phyloP scores from a whole-genome alignment of 2,113 vertebrate species.

The Spermophilus dauricus region DNA sequence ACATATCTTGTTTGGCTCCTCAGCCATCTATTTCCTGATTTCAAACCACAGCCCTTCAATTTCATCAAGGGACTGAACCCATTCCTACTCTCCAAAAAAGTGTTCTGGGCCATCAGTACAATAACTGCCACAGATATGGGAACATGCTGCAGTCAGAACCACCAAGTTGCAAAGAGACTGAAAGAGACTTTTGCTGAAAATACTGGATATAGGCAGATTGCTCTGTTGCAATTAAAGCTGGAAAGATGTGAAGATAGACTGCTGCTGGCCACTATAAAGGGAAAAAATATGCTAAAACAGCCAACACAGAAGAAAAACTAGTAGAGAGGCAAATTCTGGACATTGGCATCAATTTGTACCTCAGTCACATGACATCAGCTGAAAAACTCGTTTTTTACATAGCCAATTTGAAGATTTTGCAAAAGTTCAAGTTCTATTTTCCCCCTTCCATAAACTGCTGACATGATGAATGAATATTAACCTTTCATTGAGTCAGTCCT shows the following conservation, averaged over 20 bases:
- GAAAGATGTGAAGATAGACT: background rate
- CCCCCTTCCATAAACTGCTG: background rate
- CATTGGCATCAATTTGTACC: background rate
- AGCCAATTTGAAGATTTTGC: background rate
- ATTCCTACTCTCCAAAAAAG: background rate
- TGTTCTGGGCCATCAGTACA: background rate
- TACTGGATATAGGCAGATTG: background rate
- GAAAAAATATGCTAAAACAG: background rate
- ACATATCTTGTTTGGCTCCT: background rate
- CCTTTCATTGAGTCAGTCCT: background rate
- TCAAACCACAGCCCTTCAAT: slow-evolving; percentile 20
- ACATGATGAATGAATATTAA: background rate
- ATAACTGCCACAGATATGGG: background rate
- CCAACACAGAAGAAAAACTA: background rate
- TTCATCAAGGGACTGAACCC: background rate
- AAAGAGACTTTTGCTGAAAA: slow-evolving; percentile 22
- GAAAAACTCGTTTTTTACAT: background rate
- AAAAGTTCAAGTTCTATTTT: slow-evolving; percentile 35
- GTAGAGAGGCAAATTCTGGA: background rate
- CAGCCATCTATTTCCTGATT: background rate
- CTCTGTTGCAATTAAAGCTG: slow-evolving; percentile 5
- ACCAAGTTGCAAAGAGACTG: background rate
- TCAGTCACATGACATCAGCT: background rate
- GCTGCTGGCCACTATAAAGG: background rate
- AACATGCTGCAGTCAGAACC: background rate